These are phyloP conservation scores for Okamejei kenojei DNA, from an alignment of 2,797 vertebrate genomes.

Conservation along the genomic window DNA sequence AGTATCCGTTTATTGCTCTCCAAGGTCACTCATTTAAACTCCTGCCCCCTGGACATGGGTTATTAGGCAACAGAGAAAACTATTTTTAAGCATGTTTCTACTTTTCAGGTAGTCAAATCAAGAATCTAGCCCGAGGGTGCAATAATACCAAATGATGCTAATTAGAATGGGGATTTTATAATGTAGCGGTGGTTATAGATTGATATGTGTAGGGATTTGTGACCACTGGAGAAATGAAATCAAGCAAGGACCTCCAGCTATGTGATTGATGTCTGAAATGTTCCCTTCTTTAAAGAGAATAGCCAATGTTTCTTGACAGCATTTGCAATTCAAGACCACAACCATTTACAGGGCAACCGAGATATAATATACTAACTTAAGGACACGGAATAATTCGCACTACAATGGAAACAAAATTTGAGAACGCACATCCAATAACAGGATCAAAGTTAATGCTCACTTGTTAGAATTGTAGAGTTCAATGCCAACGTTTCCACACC, in stretches of 20 bases:
- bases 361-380: constrained; percentile 7
- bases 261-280: constrained; percentile 37
- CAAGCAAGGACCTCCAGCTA: constrained; percentile 33
- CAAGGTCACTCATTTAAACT: constrained; percentile 37
- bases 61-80: constrained; percentile 36
- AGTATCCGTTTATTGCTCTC: constrained; percentile 34
- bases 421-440: neutral
- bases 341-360: neutral
- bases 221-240: constrained; percentile 31
- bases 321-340: neutral
- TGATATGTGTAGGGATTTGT: constrained; percentile 38
- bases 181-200: constrained; percentile 35
- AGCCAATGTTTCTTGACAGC: constrained; percentile 29
- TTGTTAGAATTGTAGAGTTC: neutral
- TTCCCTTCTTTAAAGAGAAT: constrained; percentile 37
- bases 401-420: constrained; percentile 19
- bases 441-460: neutral
- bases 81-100: constrained; percentile 39
- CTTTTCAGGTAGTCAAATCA: constrained; percentile 37
- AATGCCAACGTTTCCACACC: neutral
- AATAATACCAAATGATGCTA: constrained; percentile 39
- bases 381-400: constrained; percentile 4
- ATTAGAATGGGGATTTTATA: constrained; percentile 38
- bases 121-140: constrained; percentile 36
- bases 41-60: constrained; percentile 31